Base-by-base conservation (phyloP, 2,113 vertebrate genomes). In the Pterocles burchelli region DNA sequence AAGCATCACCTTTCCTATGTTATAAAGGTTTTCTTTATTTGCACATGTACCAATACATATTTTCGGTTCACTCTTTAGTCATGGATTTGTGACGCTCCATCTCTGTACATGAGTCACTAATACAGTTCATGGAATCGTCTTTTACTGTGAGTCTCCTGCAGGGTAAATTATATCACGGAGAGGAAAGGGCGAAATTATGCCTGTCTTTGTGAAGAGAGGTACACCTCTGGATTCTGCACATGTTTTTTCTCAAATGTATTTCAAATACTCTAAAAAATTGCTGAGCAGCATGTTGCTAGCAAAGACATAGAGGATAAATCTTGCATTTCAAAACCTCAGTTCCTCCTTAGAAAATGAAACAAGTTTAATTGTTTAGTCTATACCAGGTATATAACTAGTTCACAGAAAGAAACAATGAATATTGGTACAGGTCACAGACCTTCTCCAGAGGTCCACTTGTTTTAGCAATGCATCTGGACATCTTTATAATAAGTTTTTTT, bases 21-120 rank as follows among this genome's bases (percentile, higher is more conserved):
- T 54, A 63, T 13, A 58, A 77, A 93, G 12, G 6, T 48, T 62
- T 68, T 68, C 90, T 80, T 85, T 89, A 70, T 77, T 61, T 49
- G 73, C 20, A 46, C n/a, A 4, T 45, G n/a, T 17, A 41, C 25
- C 36, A 80, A 29, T 22, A 61, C 3, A 7, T 46, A 85, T 48
- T 87, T 85, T 72, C 59, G 38, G 58, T 89, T 86, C 34, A 57
- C 12, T 70, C 71, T 78, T 75, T 54, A 86, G 66, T 94, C 75
- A 94, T 0, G 63, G 81, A 66, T 78, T 95, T 74, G 78, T 92
- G 90, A 96, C 13, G 15, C 46, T 86, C 17, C 36, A 36, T 38
- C 49, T 91, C 75, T 76, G n/a, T 33, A 58, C 9, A 28, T 86
- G 78, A 96, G 34, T 94, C 94, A 96, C 52, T 28, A 61, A 61